Evolutionary conservation across 1,140 invertebrate genomes (phyloP).

Genomic region (Halesus radiatus): DNA sequence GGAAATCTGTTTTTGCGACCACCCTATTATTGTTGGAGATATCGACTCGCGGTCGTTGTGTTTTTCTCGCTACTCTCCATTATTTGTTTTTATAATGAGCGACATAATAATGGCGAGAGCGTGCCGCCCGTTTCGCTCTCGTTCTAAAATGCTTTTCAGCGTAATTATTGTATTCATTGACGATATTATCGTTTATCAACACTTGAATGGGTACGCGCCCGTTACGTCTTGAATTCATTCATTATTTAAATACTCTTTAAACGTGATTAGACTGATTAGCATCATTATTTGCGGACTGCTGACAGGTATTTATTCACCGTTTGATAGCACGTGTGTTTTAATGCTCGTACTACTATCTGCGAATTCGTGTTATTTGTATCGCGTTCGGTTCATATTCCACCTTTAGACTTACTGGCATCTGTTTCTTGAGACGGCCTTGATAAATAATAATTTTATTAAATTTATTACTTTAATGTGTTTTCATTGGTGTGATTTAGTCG

Average conservation of each 20-base stretch:
- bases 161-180: constrained; percentile 38
- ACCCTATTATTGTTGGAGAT: neutral
- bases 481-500: too few relatives aligned
- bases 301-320: neutral
- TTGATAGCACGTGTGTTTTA: neutral
- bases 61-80: constrained; percentile 29
- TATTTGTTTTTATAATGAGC: constrained; percentile 42
- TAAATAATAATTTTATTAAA: too few relatives aligned
- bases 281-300: neutral
- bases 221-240: neutral
- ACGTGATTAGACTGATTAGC: neutral
- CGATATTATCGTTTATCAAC: constrained; percentile 23
- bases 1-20: neutral
- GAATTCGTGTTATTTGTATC: too few relatives aligned
- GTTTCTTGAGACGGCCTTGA: too few relatives aligned
- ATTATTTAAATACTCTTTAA: constrained; percentile 2
- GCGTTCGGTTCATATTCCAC: too few relatives aligned
- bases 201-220: constrained; percentile 9
- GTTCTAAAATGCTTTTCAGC: constrained; percentile 15
- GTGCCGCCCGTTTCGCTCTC: constrained; percentile 15
- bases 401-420: too few relatives aligned
- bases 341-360: neutral
- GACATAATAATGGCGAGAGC: neutral
- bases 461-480: too few relatives aligned
- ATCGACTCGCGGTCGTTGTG: neutral